These are phyloP conservation scores for Brachionus angularis DNA, from an alignment of 1,140 invertebrate genomes.

Conservation along the genomic window DNA sequence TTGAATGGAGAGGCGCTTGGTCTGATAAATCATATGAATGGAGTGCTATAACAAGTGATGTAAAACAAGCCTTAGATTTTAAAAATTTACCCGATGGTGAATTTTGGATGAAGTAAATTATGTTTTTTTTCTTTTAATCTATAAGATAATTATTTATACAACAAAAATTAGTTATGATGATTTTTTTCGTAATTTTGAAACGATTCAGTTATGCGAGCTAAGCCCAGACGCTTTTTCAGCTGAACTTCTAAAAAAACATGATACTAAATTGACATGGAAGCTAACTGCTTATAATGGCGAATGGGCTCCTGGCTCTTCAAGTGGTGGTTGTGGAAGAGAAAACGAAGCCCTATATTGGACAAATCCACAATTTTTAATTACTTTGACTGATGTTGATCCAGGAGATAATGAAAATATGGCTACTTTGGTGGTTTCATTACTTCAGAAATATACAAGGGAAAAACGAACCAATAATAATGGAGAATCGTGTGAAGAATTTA, in stretches of 20 bases:
- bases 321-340: slow-evolving; percentile 34
- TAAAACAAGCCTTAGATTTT: slow-evolving; percentile 78
- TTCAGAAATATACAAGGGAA: slow-evolving; percentile 43
- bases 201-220: slow-evolving; percentile 37
- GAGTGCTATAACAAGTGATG: slow-evolving; percentile 80
- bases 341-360: slow-evolving; percentile 27
- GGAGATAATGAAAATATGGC: slow-evolving; percentile 47
- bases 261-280: slow-evolving; percentile 17
- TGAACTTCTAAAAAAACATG: neutral
- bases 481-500: slow-evolving; percentile 39
- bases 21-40: slow-evolving; percentile 61
- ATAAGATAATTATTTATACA: slow-evolving; percentile 69
- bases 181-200: slow-evolving; percentile 40
- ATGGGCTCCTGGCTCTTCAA: slow-evolving; percentile 34
- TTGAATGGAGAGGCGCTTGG: slow-evolving; percentile 85
- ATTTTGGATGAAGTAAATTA: slow-evolving; percentile 44
- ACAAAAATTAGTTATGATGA: slow-evolving; percentile 61
- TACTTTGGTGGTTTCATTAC: slow-evolving; percentile 15
- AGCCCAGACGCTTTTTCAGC: slow-evolving; percentile 17
- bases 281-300: slow-evolving; percentile 33
- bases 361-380: slow-evolving; percentile 43
- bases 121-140: slow-evolving; percentile 63
- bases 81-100: slow-evolving; percentile 37
- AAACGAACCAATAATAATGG: slow-evolving; percentile 14
- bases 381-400: slow-evolving; percentile 20